Evolutionary conservation across 2,113 vertebrate species (phyloP), one percentile per base, ranked within the genome.

Genomic region (Aythya baeri): DNA sequence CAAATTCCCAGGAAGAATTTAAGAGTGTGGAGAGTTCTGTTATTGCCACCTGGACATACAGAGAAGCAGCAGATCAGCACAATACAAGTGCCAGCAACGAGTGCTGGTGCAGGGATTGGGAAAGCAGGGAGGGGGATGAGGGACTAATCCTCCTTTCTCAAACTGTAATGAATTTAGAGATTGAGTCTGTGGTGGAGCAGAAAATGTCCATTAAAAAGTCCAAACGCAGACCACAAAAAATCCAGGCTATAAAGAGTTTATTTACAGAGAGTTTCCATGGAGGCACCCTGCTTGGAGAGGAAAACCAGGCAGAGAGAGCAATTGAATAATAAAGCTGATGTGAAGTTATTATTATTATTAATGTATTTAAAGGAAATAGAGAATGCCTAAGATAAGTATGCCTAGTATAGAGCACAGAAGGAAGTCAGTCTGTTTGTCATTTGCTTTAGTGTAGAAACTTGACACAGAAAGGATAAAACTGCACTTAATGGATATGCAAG

Each of bases 31-130:
- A 41, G 41, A 41, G 41, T 41, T 41, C 55, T 4, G 1, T 74
- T 9, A 5, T 58, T 1, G 0, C 76, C 46, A 38, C 3, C 17
- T 65, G n/a, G 32, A 71, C 23, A 22, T 9, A 6, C 12, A 62
- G 11, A 25, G 43, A 75, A 78, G 17, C n/a, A 55, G 20, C 50
- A 27, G 32, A 78, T 77, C 36, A 63, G 43, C 22, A 49, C 0
- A 0, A 5, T 18, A 1, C 2, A 54, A 57, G 67, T 66, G 21
- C 34, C 46, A 27, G 6, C 2, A 16, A 41, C 9, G 9, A 8
- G 46, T 34, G 82, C 44, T 14, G 38, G 41, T 21, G 18, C 20
- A 2, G 23, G 8, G 4, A 43, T 31, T 5, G 52, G 26, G 22
- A 80, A 85, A 62, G 31, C 26, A 76, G 71, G 6, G 17, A 2